Evolutionary conservation across 1,140 invertebrate species (phyloP), one percentile per base, ranked within the genome.

Genomic region (Maniola jurtina): DNA sequence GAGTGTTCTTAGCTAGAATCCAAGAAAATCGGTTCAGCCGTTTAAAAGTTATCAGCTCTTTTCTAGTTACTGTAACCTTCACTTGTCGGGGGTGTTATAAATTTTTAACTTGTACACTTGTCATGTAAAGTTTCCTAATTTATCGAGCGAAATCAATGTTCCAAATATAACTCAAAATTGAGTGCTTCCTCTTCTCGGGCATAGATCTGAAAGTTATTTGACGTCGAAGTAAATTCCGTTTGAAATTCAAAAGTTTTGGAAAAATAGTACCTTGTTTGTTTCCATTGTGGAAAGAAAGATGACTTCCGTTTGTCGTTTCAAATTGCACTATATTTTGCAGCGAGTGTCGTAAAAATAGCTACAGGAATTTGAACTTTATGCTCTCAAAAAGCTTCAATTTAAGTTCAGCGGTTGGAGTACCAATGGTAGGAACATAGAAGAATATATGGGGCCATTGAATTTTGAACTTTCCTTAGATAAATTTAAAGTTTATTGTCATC

Each of bases 241-340:
- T 40, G 55, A 15, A 40, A 38, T 40, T 36, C 55, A 55, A 48
- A 67, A 67, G 15, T 67, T 66, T 60, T 56, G 55, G 57, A 67
- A 25, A 66, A 67, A 67, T 67, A 61, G 45, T 59, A 35, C 33
- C 47, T 61, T 67, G 65, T 67, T 67, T 67, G 65, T 67, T 67
- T 57, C 62, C 65, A 66, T 66, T 66, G 58, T 56, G 65, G 25
- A 36, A 36, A 61, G 65, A 67, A 47, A 48, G 65, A 67, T 57
- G 65, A 59, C 52, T 67, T 67, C 65, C 65, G 65, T 36, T 57
- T 57, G 55, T 61, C 59, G 54, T 61, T 61, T 57, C 50, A 42
- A n/a, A 67, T 61, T 61, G 65, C 52, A 57, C 58, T 60, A 67
- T 59, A 61, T 61, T 67, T 67, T 66, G 58, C 40, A 57, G 59